Evolutionary conservation across 2,797 vertebrate species (phyloP), one percentile per base, ranked within the genome.

Genomic region (Remorina albescens): DNA sequence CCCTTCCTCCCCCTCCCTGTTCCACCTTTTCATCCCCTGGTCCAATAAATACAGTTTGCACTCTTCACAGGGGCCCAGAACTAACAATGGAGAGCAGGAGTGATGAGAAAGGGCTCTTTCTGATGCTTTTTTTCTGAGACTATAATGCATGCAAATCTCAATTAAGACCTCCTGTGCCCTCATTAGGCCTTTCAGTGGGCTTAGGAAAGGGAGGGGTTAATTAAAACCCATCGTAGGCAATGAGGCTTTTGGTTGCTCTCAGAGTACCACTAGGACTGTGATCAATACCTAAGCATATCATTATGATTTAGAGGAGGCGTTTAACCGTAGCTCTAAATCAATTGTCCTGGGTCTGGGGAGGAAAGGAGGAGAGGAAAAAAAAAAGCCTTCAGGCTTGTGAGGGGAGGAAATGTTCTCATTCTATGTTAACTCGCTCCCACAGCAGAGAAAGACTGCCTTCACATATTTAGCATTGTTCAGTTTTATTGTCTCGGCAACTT

Each of bases 111-210:
- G 25, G 59, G 42, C 49, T 78, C 65, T 80, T 86, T 84, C 53
- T 42, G 18, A 39, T 58, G 76, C 83, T 75, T 84, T 84, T n/a
- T 78, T 54, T 76, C 49, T 62, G 60, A 74, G 75, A 80, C 59
- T 67, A n/a, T 94, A 93, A 94, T 93, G 56, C 87, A 91, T 94
- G 92, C 81, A 92, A 89, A 93, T 92, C 92, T 90, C 88, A 91
- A 85, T 93, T 91, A 91, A 92, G 89, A 86, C 85, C 85, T 85
- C 69, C 84, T 83, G 86, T 84, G 91, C 77, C 86, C 87, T 88
- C 80, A 90, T 92, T 93, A 91, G 88, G 78, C 72, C 81, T 90
- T 91, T 84, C 84, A 78, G 65, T 71, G 62, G 75, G 74, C 85
- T 82, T 67, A 72, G 72, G 69, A 79, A 79, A 76, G 55, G 75